A percentile compares a stretch with the other conserved stretches of the same genome.
These are phyloP conservation scores for Picathartes gymnocephalus DNA, from an alignment of 2,113 vertebrate genomes.

Conservation along the genomic window DNA sequence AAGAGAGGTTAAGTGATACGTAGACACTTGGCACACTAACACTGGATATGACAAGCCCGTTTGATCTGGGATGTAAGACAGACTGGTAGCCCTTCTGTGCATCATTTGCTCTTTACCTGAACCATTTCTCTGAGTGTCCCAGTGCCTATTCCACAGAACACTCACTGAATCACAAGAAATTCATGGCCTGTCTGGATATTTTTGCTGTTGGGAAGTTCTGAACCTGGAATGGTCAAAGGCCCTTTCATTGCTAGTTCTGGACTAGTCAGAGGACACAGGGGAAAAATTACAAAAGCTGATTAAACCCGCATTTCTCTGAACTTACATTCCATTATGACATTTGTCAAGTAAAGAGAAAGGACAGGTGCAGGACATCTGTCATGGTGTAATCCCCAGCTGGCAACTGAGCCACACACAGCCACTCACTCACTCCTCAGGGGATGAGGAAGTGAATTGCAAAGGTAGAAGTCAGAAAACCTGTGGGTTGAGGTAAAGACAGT, in stretches of 20 bases:
- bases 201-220: background rate
- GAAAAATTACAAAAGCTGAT: background rate
- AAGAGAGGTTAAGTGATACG: conserved; percentile 66
- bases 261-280: background rate
- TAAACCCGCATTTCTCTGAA: background rate
- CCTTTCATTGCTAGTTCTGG: background rate
- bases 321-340: background rate
- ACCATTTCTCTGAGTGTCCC: background rate
- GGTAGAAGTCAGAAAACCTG: background rate
- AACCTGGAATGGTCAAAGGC: background rate
- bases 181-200: background rate
- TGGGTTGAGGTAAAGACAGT: background rate
- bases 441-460: background rate
- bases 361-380: background rate
- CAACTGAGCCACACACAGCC: background rate
- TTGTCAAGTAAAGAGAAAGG: background rate
- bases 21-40: conserved; percentile 56
- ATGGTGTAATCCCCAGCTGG: background rate
- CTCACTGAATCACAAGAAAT: background rate
- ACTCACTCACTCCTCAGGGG: background rate
- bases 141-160: background rate
- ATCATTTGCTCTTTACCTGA: background rate
- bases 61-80: background rate
- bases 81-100: background rate
- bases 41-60: conserved; percentile 51